Base-by-base conservation (phyloP, 2,888 invertebrate genomes). In the Chloroclysta siterata region DNA sequence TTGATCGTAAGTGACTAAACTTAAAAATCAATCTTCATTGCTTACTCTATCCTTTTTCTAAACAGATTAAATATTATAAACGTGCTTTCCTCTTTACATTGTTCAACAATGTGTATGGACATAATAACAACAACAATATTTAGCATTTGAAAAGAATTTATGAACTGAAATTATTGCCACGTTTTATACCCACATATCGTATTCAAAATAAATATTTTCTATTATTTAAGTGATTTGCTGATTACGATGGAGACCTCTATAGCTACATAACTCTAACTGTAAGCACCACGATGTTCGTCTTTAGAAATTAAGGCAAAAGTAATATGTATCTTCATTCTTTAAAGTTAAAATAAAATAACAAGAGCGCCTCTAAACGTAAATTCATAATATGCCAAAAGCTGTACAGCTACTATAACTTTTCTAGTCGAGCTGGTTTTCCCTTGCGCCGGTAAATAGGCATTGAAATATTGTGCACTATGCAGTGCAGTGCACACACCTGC, bases 1-100 rank as follows among this genome's bases (percentile, higher is more conserved):
- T 72, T 53, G 70, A 73, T 68, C 77, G 90, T 90, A 81, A 90
- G 90, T 89, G 55, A 63, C 50, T 5, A 22, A 22, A 8, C 22
- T 53, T 22, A 6, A 53, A 52, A 39, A 46, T 8, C 7, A 5
- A n/a, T 10, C 11, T 39, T 8, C 46, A 29, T 46, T 44, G 17
- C 46, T 59, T 52, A 36, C 50, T 61, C 44, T 46, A 36, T 14
- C 29, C 13, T 28, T 47, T 47, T 17, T 8, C 0, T 33, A 33
- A 33, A 8, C 6, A 8, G 8, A 8, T 39, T 8, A 36, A 36
- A 39, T 11, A 39, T 39, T 2, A 11, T 2, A 11, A 39, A 11
- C 10, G 36, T 8, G 1, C 0, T 39, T 39, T 39, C 11, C 36
- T 11, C 8, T 11, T 36, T 39, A 39, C 33, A 33, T 33, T 7